A percentile compares a stretch with the other conserved stretches of the same genome.
phyloP scores from a whole-genome alignment of 2,888 invertebrate species.

The Acleris holmiana region DNA sequence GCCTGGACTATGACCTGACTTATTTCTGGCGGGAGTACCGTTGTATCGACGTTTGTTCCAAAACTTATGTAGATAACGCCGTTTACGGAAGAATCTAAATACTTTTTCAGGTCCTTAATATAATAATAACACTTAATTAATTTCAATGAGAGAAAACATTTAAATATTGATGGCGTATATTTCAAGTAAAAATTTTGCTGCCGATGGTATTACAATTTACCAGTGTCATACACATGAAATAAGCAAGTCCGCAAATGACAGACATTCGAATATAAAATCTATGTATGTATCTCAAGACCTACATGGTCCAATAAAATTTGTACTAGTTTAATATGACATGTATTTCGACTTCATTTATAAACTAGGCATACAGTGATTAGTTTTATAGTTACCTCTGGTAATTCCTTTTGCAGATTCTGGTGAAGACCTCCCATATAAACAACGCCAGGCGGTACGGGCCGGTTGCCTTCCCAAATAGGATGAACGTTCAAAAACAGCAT shows the following conservation, averaged over 20 bases:
- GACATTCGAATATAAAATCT: too few relatives aligned
- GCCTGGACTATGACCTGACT: conserved; percentile 46
- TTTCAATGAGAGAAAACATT: neutral
- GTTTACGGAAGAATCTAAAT: conserved; percentile 53
- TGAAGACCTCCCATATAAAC: conserved; percentile 70
- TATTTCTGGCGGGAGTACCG: conserved; percentile 46
- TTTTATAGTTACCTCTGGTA: conserved; percentile 60
- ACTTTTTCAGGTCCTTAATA: conserved; percentile 54
- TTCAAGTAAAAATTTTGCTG: neutral
- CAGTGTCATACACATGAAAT: too few relatives aligned
- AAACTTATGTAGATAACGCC: conserved; percentile 65
- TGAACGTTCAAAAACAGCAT: conserved; percentile 69
- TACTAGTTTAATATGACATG: neutral
- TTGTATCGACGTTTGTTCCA: conserved; percentile 57
- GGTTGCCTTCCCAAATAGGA: conserved; percentile 57
- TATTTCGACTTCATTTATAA: too few relatives aligned
- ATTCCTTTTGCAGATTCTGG: conserved; percentile 55
- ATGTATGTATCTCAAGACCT: too few relatives aligned
- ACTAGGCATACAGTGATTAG: neutral
- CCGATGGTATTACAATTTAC: too few relatives aligned
- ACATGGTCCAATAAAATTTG: too few relatives aligned
- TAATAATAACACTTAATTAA: neutral
- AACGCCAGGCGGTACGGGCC: conserved; percentile 66
- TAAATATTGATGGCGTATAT: neutral
- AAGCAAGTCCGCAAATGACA: too few relatives aligned